Percentiles rank a stretch among this genome's conserved stretches.
Conservation (phyloP, 1,140 invertebrate species). For the Stratiolaelaps scimitus region DNA sequence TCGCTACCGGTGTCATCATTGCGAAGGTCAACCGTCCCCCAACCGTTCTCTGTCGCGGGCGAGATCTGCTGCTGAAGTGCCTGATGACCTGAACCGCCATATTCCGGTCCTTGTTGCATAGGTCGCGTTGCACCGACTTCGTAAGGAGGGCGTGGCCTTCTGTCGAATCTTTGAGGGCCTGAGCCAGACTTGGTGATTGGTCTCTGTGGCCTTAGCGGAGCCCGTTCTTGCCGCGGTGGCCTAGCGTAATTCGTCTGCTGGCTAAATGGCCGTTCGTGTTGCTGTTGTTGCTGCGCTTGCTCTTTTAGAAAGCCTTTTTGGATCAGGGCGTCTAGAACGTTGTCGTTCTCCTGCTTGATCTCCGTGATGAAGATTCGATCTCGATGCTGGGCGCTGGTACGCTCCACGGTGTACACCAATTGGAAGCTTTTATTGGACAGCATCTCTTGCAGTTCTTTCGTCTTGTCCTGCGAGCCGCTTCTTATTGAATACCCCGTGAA, state of each 20-base stretch:
- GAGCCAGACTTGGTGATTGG: no score
- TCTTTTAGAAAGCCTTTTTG: conserved; percentile 13
- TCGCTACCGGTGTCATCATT: neutral
- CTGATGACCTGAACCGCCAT: no score
- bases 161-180: no score
- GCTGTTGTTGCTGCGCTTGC: neutral
- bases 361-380: neutral
- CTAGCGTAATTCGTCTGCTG: no score
- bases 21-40: neutral
- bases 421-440: conserved; percentile 7
- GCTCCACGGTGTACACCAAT: neutral
- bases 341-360: neutral
- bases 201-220: no score
- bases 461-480: neutral
- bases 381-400: neutral
- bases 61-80: no score
- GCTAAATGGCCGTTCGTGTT: no score
- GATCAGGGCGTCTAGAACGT: neutral
- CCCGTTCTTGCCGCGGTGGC: no score
- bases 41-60: neutral
- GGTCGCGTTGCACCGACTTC: no score
- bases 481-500: neutral
- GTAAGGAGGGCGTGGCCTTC: no score
- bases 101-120: no score
- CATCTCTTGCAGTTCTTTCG: neutral